Percentiles rank a stretch among this genome's conserved stretches.
Evolutionary conservation across 2,113 vertebrate species (phyloP).

Genomic region (Aegithalos caudatus): DNA sequence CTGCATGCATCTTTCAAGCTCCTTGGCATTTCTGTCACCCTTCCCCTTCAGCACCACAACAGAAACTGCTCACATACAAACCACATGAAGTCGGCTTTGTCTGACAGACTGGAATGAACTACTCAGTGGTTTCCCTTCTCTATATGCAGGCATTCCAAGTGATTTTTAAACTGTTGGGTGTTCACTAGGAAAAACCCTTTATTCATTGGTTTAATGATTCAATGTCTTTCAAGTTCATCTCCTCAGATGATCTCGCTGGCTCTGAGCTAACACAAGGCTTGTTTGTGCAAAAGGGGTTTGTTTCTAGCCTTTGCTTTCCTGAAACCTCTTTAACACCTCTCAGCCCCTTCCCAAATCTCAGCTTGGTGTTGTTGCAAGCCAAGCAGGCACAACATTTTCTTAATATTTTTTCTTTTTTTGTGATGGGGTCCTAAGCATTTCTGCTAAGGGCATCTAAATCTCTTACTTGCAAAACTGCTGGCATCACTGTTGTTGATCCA

Average conservation of each 20-base stretch:
- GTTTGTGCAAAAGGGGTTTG: background rate
- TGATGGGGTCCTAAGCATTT: background rate
- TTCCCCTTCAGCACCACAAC: background rate
- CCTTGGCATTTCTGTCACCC: background rate
- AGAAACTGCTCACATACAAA: background rate
- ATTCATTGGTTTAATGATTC: background rate
- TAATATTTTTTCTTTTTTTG: background rate
- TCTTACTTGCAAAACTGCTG: background rate
- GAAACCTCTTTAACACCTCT: background rate
- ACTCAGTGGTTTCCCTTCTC: background rate
- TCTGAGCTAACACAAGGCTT: background rate
- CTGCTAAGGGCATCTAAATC: background rate
- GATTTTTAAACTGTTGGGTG: background rate
- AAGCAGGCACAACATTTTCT: background rate
- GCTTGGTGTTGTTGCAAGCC: background rate
- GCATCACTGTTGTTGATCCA: background rate
- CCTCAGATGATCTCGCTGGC: slow-evolving; percentile 3
- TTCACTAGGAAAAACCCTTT: background rate
- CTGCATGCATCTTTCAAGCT: background rate
- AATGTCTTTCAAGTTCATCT: background rate
- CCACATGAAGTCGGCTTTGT: background rate
- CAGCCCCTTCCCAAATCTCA: background rate
- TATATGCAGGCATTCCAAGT: background rate
- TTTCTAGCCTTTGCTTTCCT: background rate
- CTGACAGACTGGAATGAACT: background rate